Evolutionary conservation across 1,140 invertebrate genomes (phyloP).

Genomic region (Calosoma granatense): DNA sequence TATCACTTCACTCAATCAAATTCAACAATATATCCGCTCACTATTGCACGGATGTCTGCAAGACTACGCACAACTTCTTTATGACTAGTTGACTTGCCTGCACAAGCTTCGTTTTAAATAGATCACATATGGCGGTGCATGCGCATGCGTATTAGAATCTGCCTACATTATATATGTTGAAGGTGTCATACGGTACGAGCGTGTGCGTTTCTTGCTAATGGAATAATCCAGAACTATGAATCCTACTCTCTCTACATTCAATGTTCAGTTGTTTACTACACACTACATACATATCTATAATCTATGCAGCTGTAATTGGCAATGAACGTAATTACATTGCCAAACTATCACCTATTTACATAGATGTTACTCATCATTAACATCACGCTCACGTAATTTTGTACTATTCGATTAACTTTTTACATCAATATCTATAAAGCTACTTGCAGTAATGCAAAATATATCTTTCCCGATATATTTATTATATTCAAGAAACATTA

Average conservation of each 20-base stretch:
- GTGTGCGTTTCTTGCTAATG: background rate
- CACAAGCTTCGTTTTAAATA: background rate
- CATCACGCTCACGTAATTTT: too few species aligned
- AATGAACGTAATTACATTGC: too few species aligned
- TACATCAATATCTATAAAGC: too few species aligned
- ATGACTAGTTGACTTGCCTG: background rate
- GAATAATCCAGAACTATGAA: slow-evolving; percentile 6
- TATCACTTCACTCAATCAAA: background rate
- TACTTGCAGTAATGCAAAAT: too few species aligned
- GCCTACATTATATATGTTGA: background rate
- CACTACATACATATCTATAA: background rate
- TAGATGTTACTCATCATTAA: too few species aligned
- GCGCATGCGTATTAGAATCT: background rate
- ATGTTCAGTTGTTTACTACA: too few species aligned
- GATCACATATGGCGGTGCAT: background rate
- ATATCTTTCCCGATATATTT: too few species aligned
- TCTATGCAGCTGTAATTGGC: too few species aligned
- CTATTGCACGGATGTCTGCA: background rate
- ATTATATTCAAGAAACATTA: too few species aligned
- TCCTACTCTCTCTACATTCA: background rate
- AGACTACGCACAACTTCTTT: too few species aligned
- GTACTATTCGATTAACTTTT: too few species aligned
- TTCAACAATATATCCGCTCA: background rate
- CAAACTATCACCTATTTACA: too few species aligned
- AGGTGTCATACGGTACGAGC: background rate